Conservation (phyloP, 2,888 invertebrate species). For the Pseudolycoriella hygida region DNA sequence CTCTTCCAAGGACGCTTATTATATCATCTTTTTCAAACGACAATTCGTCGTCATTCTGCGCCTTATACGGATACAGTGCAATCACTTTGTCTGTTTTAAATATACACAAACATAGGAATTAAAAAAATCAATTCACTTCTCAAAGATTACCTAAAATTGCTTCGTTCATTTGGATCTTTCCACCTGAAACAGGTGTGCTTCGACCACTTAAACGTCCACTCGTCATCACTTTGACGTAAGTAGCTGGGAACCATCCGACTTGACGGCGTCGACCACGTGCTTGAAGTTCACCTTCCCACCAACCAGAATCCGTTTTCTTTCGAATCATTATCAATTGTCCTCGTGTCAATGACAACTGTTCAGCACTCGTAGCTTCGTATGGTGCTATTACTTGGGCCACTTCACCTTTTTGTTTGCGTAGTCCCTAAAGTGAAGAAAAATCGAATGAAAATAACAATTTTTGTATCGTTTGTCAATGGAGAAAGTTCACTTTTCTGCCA, state of each 20-base stretch:
- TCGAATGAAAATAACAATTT: background rate
- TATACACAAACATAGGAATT: no score
- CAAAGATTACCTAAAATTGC: conserved; percentile 29
- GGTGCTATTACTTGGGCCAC: conserved; percentile 88
- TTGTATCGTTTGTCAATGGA: background rate
- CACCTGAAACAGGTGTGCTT: conserved; percentile 53
- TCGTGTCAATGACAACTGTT: conserved; percentile 76
- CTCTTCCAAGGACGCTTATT: conserved; percentile 72
- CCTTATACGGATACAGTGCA: conserved; percentile 84
- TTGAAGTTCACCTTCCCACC: conserved; percentile 99
- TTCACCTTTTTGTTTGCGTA: conserved; percentile 63
- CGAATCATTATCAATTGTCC: conserved; percentile 92
- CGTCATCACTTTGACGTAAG: conserved; percentile 75
- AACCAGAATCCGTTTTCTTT: conserved; percentile 91
- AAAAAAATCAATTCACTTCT: background rate
- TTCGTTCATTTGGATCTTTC: conserved; percentile 41
- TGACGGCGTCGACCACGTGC: conserved; percentile 78
- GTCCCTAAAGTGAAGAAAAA: conserved; percentile 27
- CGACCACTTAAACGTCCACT: conserved; percentile 52
- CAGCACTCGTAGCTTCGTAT: conserved; percentile 78
- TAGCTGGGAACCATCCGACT: conserved; percentile 98
- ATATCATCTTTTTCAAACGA: conserved; percentile 84
- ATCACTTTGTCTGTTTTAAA: conserved; percentile 57
- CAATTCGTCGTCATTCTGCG: conserved; percentile 88
- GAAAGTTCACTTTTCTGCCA: no score